A percentile compares a stretch with the other conserved stretches of the same genome.
phyloP scores from a whole-genome alignment of 2,797 vertebrate genomes.

The Tamandua tetradactyla region DNA sequence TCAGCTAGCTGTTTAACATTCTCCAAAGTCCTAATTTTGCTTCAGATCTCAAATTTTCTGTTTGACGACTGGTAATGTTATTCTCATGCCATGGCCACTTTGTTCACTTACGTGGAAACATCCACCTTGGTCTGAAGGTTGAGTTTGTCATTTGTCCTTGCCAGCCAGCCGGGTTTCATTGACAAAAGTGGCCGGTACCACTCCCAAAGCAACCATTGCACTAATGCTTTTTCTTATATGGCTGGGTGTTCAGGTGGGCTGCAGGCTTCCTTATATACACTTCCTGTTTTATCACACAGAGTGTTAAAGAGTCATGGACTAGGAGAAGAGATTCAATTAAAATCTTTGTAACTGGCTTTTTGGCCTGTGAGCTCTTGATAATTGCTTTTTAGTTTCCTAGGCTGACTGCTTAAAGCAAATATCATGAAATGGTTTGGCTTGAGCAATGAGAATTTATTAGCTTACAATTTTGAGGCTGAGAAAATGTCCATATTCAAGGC shows the following conservation, averaged over 20 bases:
- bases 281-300: not conserved
- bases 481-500: too few relatives aligned
- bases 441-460: too few relatives aligned
- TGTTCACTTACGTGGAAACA: not conserved
- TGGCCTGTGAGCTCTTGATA: not conserved
- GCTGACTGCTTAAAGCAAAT: too few relatives aligned
- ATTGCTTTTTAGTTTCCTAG: not conserved
- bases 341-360: not conserved
- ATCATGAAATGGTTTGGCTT: too few relatives aligned
- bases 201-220: too few relatives aligned
- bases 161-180: too few relatives aligned
- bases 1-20: not conserved
- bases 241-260: too few relatives aligned
- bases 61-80: not conserved
- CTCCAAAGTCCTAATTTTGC: not conserved
- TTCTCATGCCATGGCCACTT: not conserved
- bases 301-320: not conserved
- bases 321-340: too few relatives aligned
- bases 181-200: accelerated
- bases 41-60: not conserved
- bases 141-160: not conserved
- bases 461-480: too few relatives aligned
- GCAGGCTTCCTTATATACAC: accelerated
- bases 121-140: not conserved
- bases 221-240: not conserved